These are phyloP conservation scores for Cryptotermes secundus DNA, from an alignment of 1,140 invertebrate genomes.

Conservation along the genomic window DNA sequence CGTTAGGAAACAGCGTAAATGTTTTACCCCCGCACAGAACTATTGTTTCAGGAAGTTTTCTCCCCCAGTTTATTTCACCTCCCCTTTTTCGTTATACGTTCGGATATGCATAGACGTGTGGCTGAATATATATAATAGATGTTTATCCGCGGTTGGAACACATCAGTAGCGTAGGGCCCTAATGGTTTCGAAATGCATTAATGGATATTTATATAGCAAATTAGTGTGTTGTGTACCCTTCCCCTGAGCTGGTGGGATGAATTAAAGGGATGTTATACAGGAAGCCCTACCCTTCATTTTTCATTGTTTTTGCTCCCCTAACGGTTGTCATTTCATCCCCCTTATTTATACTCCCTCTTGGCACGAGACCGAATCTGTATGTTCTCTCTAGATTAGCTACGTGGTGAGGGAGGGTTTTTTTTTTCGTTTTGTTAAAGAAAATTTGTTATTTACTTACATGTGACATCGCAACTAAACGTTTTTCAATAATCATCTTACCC, in stretches of 20 bases:
- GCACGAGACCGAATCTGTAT: neutral
- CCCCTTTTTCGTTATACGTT: no score
- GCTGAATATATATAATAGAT: neutral
- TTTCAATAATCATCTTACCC: neutral
- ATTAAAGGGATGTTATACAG: no score
- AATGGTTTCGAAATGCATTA: neutral
- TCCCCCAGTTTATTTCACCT: neutral
- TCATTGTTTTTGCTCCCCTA: slow-evolving; percentile 19
- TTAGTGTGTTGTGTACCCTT: neutral
- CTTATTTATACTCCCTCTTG: neutral
- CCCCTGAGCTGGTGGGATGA: neutral
- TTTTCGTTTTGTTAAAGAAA: neutral
- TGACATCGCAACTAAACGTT: neutral
- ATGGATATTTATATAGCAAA: slow-evolving; percentile 18
- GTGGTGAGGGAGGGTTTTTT: neutral
- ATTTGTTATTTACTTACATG: neutral
- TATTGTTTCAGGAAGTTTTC: neutral
- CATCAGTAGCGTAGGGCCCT: neutral
- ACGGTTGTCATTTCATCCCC: neutral
- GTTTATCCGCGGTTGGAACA: neutral
- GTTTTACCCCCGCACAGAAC: neutral
- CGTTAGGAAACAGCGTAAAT: neutral
- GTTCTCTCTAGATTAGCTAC: neutral
- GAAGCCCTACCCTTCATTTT: neutral
- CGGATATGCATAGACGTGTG: neutral